These are phyloP conservation scores for Numenius arquata DNA, from an alignment of 2,113 vertebrate species.

Conservation along the genomic window DNA sequence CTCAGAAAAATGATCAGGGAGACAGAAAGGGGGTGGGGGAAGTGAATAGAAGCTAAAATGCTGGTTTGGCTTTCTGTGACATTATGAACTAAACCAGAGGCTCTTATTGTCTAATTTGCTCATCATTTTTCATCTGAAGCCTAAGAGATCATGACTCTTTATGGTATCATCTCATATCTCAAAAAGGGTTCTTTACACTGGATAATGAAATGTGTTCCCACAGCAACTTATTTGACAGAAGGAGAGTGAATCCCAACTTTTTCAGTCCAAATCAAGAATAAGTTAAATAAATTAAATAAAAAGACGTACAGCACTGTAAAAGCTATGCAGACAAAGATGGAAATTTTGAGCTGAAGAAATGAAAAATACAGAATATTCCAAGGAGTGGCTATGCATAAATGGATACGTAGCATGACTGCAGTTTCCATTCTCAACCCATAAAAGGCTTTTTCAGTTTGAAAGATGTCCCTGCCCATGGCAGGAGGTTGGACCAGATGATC, in stretches of 20 bases:
- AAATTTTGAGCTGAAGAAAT: neutral
- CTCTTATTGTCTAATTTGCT: neutral
- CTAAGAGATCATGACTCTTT: neutral
- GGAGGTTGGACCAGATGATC: neutral
- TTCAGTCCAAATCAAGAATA: neutral
- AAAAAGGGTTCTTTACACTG: neutral
- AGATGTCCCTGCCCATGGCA: neutral
- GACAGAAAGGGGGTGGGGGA: neutral
- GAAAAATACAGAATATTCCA: neutral
- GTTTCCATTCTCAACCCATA: neutral
- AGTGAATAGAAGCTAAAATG: neutral
- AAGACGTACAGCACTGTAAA: neutral
- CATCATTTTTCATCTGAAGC: neutral
- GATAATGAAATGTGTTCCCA: neutral
- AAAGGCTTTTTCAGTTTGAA: neutral
- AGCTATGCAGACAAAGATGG: neutral
- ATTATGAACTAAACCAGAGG: neutral
- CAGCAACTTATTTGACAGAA: neutral
- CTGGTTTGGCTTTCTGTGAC: neutral
- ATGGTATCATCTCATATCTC: neutral
- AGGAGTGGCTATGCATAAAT: neutral
- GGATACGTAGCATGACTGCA: accelerated
- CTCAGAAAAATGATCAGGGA: neutral
- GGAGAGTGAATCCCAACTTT: neutral
- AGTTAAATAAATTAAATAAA: neutral